Conservation (phyloP, 2,888 invertebrate genomes). For the Acanthosoma haemorrhoidale region DNA sequence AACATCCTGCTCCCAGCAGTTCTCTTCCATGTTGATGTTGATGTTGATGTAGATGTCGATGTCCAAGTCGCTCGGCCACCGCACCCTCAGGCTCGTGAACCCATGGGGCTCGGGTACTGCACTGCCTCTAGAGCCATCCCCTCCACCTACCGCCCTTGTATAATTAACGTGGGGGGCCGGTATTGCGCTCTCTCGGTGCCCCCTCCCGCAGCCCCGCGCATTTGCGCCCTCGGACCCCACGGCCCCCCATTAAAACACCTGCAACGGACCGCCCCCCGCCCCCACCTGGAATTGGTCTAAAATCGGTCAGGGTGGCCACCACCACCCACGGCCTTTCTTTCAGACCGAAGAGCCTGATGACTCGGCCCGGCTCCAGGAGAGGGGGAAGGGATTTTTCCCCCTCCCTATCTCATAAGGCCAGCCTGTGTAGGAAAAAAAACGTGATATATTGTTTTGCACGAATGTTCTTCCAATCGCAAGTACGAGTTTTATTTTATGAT, state of each 20-base stretch:
- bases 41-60: background rate
- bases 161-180: slow-evolving; percentile 35
- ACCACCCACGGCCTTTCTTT: background rate
- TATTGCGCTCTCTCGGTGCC: slow-evolving; percentile 36
- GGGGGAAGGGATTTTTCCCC: too few relatives aligned
- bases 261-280: slow-evolving; percentile 4
- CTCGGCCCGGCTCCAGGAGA: background rate
- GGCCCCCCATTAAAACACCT: slow-evolving; percentile 18
- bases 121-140: slow-evolving; percentile 31
- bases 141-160: slow-evolving; percentile 28
- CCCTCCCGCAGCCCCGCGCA: slow-evolving; percentile 22
- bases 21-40: slow-evolving; percentile 34
- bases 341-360: background rate
- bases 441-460: too few relatives aligned
- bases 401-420: too few relatives aligned
- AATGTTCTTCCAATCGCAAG: too few relatives aligned
- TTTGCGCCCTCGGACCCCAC: slow-evolving; percentile 26
- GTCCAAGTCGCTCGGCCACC: slow-evolving; percentile 16
- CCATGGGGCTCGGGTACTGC: slow-evolving; percentile 32
- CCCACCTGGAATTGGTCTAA: background rate
- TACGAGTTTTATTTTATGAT: too few relatives aligned
- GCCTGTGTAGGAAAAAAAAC: too few relatives aligned
- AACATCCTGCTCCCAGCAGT: slow-evolving; percentile 39
- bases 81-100: slow-evolving; percentile 25
- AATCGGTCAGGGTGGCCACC: background rate